Evolutionary conservation across 2,888 invertebrate species (phyloP), one percentile per base, ranked within the genome.

Genomic region (Hemaris fuciformis): DNA sequence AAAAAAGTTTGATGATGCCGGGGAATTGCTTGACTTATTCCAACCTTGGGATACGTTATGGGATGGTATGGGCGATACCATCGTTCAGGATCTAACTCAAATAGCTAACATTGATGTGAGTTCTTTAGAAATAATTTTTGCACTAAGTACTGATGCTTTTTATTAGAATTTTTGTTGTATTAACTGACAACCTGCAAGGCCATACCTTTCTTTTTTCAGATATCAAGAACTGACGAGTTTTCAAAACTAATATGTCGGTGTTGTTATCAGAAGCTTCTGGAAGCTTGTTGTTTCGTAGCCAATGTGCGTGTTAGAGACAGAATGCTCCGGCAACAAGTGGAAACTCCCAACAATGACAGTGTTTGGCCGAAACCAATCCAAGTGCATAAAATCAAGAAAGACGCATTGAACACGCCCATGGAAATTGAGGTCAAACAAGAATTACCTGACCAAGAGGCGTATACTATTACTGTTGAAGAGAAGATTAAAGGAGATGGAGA

Each of bases 61-160:
- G 85, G 70, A 74, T 0, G 83, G 83, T 3, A 83, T 84, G 80
- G 81, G 79, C 58, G 67, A 71, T 18, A 81, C 84, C 2, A 80
- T 90, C 63, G 91, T 88, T 0, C 82, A 85, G 18, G 88, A 89
- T 65, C 68, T 91, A 48, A 72, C 78, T 5, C 86, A 79, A 66
- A 64, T 90, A 41, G 77, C 87, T 0, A 78, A 83, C 66, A 67
- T 91, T 64, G 74, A 87, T 82, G 91, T 91, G 65, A 67, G 71
- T 69, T 3, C 10, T 2, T 34, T 10, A 34, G 10, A 34, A 10
- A 10, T 0, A n/a, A 34, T 7, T 20, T 22, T 60, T 48, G 42
- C 59, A 59, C 59, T 61, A 53, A 57, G 38, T 38, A 8, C 18
- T 18, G 18, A 5, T 3, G 3, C 3, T 1, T 8, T 4, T 6